phyloP scores from a whole-genome alignment of 2,888 invertebrate species.

The Fragum fragum region DNA sequence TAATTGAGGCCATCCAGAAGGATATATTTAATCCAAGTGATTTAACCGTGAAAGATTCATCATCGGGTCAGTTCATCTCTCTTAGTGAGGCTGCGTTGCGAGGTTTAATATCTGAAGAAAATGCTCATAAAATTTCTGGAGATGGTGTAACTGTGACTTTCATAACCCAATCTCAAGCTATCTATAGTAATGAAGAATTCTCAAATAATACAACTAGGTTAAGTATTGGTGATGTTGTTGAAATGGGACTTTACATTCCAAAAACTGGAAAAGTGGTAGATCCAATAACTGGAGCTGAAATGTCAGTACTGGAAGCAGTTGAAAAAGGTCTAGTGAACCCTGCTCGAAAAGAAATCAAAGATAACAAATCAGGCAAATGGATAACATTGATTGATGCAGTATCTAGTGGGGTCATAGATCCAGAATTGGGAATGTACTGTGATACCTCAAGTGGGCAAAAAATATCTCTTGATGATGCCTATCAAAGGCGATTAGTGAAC shows the following conservation, averaged over 20 bases:
- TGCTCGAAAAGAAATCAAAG: conserved; percentile 91
- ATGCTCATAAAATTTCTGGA: conserved; percentile 77
- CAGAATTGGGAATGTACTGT: conserved; percentile 90
- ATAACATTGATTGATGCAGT: conserved; percentile 97
- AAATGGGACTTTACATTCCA: conserved; percentile 86
- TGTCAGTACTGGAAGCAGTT: conserved; percentile 92
- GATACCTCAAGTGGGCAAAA: conserved; percentile 92
- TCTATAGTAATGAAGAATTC: conserved; percentile 78
- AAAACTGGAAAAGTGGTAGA: conserved; percentile 87
- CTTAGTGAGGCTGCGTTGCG: conserved; percentile 83
- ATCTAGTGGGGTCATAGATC: conserved; percentile 95
- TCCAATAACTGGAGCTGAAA: conserved; percentile 86
- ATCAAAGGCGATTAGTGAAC: conserved; percentile 90
- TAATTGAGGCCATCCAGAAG: conserved; percentile 96
- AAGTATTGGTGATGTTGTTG: conserved; percentile 85
- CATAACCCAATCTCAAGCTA: conserved; percentile 81
- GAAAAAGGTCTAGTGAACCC: conserved; percentile 91
- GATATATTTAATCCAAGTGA: conserved; percentile 96
- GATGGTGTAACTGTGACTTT: conserved; percentile 80
- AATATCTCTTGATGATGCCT: conserved; percentile 93
- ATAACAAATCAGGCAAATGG: conserved; percentile 94
- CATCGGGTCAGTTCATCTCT: conserved; percentile 91
- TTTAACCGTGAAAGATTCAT: conserved; percentile 92
- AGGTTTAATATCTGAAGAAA: conserved; percentile 75
- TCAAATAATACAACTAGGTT: conserved; percentile 77